Base-by-base conservation (phyloP, 2,888 invertebrate species). In the Lasioglossum pauxillum region DNA sequence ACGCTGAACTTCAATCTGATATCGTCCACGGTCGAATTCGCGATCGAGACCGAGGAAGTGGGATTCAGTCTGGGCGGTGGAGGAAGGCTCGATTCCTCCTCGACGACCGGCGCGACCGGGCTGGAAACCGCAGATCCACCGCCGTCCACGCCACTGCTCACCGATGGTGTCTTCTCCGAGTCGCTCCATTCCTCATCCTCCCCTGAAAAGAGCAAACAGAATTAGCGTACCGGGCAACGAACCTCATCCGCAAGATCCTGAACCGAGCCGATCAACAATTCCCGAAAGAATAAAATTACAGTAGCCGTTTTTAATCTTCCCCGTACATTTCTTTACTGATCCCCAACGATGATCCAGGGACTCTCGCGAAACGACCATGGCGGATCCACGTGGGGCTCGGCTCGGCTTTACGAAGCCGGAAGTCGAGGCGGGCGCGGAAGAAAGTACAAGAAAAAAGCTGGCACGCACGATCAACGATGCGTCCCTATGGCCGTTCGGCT, bases 111-210 rank as follows among this genome's bases (percentile, higher is more conserved):
- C 69, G 94, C 93, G 57, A 93, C 90, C 72, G 95, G 95, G 90
- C 95, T 95, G 57, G 95, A 95, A 4, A 94, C 94, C 38, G 93
- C 93, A 69, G 95, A 95, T 78, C 95, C 94, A 53, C 93, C 93
- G 64, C 95, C 95, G 74, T 95, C 95, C 60, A 94, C 90, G 57
- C 95, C 95, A 89, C 95, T 95, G 93, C 95, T 95, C 91, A 95
- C 95, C 93, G 94, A 95, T 84, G 94, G 95, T 82, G 95, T 94
- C 89, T 94, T 95, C 87, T 94, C 95, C 90, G 95, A 95, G 84
- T 95, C 95, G 90, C 95, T 95, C 95, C 95, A 95, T 92, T 95
- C 95, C 89, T 95, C 95, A 94, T 95, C 95, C 92, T 95, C 95
- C 93, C 95, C 95, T 95, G 91, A 94, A 93, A 23, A 71, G 23